Base-by-base conservation (phyloP, 2,888 invertebrate genomes). In the Eupelmus urozonus region DNA sequence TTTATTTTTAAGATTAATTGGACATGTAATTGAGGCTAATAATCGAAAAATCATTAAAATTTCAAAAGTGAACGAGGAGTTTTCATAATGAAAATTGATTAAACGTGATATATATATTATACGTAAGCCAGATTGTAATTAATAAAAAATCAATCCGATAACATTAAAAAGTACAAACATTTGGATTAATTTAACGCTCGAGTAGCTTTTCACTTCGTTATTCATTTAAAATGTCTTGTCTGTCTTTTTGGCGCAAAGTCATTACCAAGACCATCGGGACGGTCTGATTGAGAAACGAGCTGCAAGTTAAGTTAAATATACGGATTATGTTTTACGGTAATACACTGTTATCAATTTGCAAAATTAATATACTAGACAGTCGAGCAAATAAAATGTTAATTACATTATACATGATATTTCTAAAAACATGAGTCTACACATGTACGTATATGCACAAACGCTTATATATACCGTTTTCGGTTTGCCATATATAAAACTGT, bases 171-270 rank as follows among this genome's bases (percentile, higher is more conserved):
- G 45, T 57, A 49, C n/a, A n/a, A 76, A 63, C 53, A 70, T 76
- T 62, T 66, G 53, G 53, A 67, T 72, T 66, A 66, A 67, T 72
- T 66, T 72, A 60, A 72, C 59, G 77, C 72, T 40, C 13, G 42
- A 62, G n/a, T 59, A 23, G 59, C 49, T 70, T 60, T 67, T 71
- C 65, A 27, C 71, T 71, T 67, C 40, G 16, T 20, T 59, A 65
- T 34, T 55, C 29, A 65, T 71, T 57, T 65, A 23, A 42, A 40
- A 18, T 49, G 63, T 51, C 4, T n/a, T n/a, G 60, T 69, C 66
- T 53, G 16, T 20, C 20, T 18, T 25, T 25, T 51, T 34, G 16
- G 51, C 0, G 18, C n/a, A 25, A 45, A 25, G 18, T 13, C 18
- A 69, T 27, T 45, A 45, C 4, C 16, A 45, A 45, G 45, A 45